These are phyloP conservation scores for Phoeniculus purpureus DNA, from an alignment of 2,797 vertebrate genomes.

Conservation along the genomic window DNA sequence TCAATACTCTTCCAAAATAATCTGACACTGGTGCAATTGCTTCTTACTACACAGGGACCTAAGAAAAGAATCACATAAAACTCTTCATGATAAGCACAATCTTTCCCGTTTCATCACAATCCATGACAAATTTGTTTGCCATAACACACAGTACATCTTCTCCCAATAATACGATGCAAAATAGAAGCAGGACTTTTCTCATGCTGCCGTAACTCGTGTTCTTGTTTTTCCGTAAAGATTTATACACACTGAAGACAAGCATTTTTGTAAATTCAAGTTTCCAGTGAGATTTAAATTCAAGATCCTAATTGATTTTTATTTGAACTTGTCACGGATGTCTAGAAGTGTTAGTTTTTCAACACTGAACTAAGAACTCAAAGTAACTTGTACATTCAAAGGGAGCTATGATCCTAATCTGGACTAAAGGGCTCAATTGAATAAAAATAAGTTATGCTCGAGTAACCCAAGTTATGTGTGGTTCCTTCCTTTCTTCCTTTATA, in stretches of 20 bases:
- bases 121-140: not conserved
- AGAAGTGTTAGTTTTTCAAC: constrained; percentile 62
- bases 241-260: not conserved
- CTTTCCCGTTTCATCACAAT: not conserved
- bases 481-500: constrained; percentile 12
- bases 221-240: constrained; percentile 16
- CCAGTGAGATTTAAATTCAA: constrained; percentile 48
- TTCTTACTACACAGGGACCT: not conserved
- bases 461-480: constrained; percentile 53
- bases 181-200: not conserved
- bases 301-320: constrained; percentile 55
- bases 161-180: not conserved
- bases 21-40: not conserved
- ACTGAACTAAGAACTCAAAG: constrained; percentile 52
- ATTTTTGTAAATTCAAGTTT: constrained; percentile 39
- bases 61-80: not conserved
- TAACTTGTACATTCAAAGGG: constrained; percentile 52
- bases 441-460: constrained; percentile 73
- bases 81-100: not conserved
- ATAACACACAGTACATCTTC: not conserved
- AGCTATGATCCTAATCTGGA: constrained; percentile 76
- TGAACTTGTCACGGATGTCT: constrained; percentile 42
- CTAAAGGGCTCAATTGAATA: constrained; percentile 70
- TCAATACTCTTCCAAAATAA: not conserved
- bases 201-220: not conserved